Conservation (phyloP, 1,140 invertebrate genomes). For the Prorops nasuta region DNA sequence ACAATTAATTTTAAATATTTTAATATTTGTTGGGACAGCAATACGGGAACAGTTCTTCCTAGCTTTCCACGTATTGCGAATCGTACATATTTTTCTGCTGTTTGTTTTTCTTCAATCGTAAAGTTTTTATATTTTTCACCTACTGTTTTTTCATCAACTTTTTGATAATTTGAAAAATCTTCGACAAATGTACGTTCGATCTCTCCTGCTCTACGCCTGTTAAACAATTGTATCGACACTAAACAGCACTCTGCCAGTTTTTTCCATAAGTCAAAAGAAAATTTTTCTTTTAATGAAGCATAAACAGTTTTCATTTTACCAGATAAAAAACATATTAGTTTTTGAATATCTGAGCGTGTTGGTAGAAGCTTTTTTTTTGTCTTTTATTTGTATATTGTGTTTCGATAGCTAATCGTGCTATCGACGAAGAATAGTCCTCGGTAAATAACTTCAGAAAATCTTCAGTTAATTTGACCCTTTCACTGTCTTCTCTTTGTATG, state of each 20-base stretch:
- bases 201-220: constrained; percentile 16
- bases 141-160: constrained; percentile 1
- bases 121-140: constrained; percentile 2
- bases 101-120: background rate
- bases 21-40: constrained; percentile 1
- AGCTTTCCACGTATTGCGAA: constrained; percentile 16
- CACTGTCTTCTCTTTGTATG: constrained; percentile 9
- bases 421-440: background rate
- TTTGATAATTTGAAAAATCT: constrained; percentile 5
- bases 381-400: constrained; percentile 7
- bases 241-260: constrained; percentile 4
- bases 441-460: constrained; percentile 13
- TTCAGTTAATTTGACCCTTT: constrained; percentile 1
- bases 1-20: constrained; percentile 3
- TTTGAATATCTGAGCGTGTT: background rate
- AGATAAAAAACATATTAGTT: constrained; percentile 1
- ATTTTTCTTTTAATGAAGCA: background rate
- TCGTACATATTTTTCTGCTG: constrained; percentile 7
- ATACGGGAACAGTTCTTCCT: constrained; percentile 2
- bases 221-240: constrained; percentile 10
- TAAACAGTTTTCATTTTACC: constrained; percentile 4
- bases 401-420: constrained; percentile 9
- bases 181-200: constrained; percentile 6
- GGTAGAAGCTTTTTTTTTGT: constrained; percentile 1
- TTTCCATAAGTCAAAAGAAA: background rate